phyloP scores from a whole-genome alignment of 2,888 invertebrate genomes.

The Seladonia tumulorum region DNA sequence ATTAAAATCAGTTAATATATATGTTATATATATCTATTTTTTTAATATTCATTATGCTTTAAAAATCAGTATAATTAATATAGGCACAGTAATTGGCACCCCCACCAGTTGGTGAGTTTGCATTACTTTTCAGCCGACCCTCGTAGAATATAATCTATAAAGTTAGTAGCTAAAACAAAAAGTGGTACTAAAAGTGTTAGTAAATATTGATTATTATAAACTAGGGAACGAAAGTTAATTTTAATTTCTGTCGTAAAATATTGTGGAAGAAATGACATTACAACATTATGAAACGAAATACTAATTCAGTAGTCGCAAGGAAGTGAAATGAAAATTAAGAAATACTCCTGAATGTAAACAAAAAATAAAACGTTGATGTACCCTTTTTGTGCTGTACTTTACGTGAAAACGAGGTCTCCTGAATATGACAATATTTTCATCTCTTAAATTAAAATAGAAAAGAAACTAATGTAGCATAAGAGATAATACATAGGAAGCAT shows the following conservation, averaged over 20 bases:
- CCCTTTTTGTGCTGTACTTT: background rate
- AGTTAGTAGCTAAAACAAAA: too few species aligned
- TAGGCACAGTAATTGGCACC: too few species aligned
- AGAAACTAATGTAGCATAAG: background rate
- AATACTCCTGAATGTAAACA: background rate
- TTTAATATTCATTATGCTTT: too few species aligned
- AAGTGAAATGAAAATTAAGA: background rate
- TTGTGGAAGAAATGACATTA: background rate
- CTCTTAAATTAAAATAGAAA: background rate
- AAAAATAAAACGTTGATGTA: background rate
- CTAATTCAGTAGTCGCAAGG: background rate
- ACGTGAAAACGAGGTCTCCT: background rate
- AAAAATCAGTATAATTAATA: too few species aligned
- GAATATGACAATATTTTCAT: background rate
- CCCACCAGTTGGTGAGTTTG: too few species aligned
- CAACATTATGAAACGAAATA: background rate
- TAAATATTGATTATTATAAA: too few species aligned
- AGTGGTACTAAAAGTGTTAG: too few species aligned
- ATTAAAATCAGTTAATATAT: too few species aligned
- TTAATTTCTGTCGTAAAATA: background rate
- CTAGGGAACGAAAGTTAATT: too few species aligned
- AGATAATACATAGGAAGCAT: conserved; percentile 62
- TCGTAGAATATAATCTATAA: too few species aligned
- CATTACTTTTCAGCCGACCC: too few species aligned
- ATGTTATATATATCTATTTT: too few species aligned